Percentiles rank a stretch among this genome's conserved stretches.
phyloP scores from a whole-genome alignment of 1,140 invertebrate genomes.

The Zaprionus ornatus region DNA sequence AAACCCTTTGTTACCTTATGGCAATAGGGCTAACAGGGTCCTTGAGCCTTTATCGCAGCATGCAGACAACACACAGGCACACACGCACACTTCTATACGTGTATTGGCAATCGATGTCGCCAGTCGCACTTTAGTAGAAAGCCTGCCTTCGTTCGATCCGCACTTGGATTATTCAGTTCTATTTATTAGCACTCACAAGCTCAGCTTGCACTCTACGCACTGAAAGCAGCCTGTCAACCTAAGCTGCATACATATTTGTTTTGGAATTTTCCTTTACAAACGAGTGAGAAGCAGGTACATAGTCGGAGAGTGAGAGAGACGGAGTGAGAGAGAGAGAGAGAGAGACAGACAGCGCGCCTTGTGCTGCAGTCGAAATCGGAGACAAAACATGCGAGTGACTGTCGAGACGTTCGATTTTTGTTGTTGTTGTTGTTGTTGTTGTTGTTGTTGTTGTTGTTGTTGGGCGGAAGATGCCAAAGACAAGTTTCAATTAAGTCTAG shows the following conservation, averaged over 20 bases:
- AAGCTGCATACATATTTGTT: constrained; percentile 7
- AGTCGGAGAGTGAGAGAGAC: neutral
- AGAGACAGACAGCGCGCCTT: neutral
- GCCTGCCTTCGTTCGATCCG: neutral
- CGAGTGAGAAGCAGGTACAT: neutral
- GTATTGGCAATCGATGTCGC: neutral
- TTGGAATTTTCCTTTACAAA: neutral
- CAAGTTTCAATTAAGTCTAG: constrained; percentile 43
- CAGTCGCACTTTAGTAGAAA: neutral
- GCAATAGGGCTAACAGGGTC: neutral
- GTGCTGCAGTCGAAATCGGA: neutral
- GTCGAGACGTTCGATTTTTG: neutral
- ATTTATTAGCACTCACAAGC: constrained; percentile 5
- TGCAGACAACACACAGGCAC: neutral
- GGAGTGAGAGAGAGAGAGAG: neutral
- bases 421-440: neutral
- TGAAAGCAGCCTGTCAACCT: neutral
- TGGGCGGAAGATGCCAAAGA: constrained; percentile 18
- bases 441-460: neutral
- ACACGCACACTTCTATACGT: too few species aligned
- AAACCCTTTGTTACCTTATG: too few species aligned
- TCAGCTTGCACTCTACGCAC: neutral
- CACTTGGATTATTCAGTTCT: constrained; percentile 6
- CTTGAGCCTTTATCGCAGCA: neutral
- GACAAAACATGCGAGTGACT: neutral